These are phyloP conservation scores for Glomeris maerens DNA, from an alignment of 1,140 invertebrate genomes.

Conservation along the genomic window DNA sequence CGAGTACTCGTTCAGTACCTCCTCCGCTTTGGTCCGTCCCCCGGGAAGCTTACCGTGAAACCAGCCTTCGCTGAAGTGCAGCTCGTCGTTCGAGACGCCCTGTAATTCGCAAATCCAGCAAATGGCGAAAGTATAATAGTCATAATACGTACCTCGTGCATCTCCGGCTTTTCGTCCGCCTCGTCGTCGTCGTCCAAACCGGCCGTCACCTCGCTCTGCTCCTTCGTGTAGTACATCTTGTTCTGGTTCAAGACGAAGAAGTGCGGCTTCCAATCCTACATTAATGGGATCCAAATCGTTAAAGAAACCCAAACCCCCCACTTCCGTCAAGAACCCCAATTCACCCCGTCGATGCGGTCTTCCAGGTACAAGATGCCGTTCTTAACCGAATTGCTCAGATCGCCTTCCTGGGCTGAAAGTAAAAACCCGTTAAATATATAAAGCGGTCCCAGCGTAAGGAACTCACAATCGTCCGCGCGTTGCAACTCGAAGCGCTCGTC, in stretches of 20 bases:
- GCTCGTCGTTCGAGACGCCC: slow-evolving; percentile 46
- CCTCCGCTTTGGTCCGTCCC: slow-evolving; percentile 58
- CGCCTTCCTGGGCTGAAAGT: slow-evolving; percentile 27
- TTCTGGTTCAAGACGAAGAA: slow-evolving; percentile 85
- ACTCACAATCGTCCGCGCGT: slow-evolving; percentile 45
- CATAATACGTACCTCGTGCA: slow-evolving; percentile 14
- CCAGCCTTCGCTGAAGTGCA: slow-evolving; percentile 92
- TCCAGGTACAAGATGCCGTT: slow-evolving; percentile 83
- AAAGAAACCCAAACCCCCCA: neutral
- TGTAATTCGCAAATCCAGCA: slow-evolving; percentile 8
- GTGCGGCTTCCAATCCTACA: slow-evolving; percentile 72
- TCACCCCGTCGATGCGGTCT: slow-evolving; percentile 62
- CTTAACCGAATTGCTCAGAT: slow-evolving; percentile 74
- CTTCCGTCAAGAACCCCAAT: too few species aligned
- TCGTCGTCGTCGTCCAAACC: slow-evolving; percentile 37
- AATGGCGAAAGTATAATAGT: neutral
- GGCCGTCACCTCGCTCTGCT: slow-evolving; percentile 28
- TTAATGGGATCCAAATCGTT: neutral
- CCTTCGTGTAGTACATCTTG: slow-evolving; percentile 73
- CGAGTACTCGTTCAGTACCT: slow-evolving; percentile 57
- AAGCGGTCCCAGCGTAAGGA: neutral
- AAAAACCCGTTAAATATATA: neutral
- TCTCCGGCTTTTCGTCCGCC: slow-evolving; percentile 40
- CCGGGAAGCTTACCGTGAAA: slow-evolving; percentile 77
- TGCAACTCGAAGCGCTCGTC: slow-evolving; percentile 55